Evolutionary conservation across 2,113 vertebrate species (phyloP).

Genomic region (Psittacula cyanocephala): DNA sequence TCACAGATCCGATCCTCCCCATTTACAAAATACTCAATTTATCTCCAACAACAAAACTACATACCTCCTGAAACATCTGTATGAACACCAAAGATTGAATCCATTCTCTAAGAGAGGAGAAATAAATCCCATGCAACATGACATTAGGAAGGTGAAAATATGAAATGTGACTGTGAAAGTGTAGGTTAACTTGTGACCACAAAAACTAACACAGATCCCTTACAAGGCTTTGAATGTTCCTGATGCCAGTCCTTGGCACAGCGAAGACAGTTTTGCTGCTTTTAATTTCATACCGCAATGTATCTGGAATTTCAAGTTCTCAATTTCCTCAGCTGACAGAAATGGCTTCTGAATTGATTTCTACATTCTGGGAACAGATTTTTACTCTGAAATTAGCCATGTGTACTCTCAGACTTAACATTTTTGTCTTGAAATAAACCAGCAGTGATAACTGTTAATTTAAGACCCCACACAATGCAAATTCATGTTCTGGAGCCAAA

Average conservation of each 20-base stretch:
- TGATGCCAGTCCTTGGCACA: not conserved
- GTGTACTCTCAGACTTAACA: not conserved
- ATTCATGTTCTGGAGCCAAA: not conserved
- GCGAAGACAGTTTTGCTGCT: not conserved
- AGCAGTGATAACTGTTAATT: not conserved
- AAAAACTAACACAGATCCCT: not conserved
- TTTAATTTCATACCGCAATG: not conserved
- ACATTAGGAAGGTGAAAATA: not conserved
- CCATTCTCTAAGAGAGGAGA: not conserved
- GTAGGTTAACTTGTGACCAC: not conserved
- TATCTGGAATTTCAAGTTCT: not conserved
- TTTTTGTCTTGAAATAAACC: slow-evolving; percentile 30
- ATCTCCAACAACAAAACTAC: not conserved
- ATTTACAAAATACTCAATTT: not conserved
- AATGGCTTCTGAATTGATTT: not conserved
- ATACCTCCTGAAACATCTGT: not conserved
- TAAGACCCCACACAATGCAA: not conserved
- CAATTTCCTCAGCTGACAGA: not conserved
- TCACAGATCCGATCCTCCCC: not conserved
- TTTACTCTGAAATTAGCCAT: not conserved
- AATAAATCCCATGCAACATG: not conserved
- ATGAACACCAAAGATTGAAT: not conserved
- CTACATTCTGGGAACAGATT: not conserved
- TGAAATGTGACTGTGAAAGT: not conserved
- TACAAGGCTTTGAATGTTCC: not conserved